A percentile compares a stretch with the other conserved stretches of the same genome.
phyloP scores from a whole-genome alignment of 2,113 vertebrate species.

The Sterna hirundo region DNA sequence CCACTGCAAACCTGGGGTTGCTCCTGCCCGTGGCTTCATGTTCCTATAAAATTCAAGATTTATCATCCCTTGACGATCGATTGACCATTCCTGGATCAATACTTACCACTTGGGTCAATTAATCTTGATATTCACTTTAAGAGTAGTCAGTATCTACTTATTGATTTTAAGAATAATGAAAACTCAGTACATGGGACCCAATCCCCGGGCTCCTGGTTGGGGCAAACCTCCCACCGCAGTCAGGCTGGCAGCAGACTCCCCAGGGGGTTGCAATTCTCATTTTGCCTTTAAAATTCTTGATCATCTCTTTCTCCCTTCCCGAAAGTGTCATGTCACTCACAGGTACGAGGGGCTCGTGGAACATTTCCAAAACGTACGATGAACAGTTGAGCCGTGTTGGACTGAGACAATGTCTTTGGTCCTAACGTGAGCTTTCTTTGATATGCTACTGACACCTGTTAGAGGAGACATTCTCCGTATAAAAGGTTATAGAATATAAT shows the following conservation, averaged over 20 bases:
- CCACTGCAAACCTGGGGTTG: background rate
- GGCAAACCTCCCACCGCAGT: background rate
- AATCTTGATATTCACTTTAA: slow-evolving; percentile 70
- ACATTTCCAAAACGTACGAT: fast-evolving
- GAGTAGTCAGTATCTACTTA: slow-evolving; percentile 67
- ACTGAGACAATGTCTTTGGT: background rate
- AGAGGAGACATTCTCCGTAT: background rate
- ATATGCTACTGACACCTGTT: background rate
- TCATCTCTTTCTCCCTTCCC: background rate
- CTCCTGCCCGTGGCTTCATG: background rate
- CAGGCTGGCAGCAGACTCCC: background rate
- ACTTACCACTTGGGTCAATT: slow-evolving; percentile 70
- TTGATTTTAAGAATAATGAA: slow-evolving; percentile 72
- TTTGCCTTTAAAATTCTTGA: background rate
- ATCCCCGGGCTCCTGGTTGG: background rate
- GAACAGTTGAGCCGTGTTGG: background rate
- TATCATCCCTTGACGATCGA: slow-evolving; percentile 55
- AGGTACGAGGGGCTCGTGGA: fast-evolving
- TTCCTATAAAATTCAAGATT: slow-evolving; percentile 57
- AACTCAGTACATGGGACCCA: slow-evolving; percentile 52
- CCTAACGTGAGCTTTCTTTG: background rate
- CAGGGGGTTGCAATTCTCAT: background rate
- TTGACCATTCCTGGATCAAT: slow-evolving; percentile 62
- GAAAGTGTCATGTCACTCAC: background rate
- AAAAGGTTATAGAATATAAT: background rate